Base-by-base conservation (phyloP, 2,888 invertebrate genomes). In the Hirtodrosophila cameraria region DNA sequence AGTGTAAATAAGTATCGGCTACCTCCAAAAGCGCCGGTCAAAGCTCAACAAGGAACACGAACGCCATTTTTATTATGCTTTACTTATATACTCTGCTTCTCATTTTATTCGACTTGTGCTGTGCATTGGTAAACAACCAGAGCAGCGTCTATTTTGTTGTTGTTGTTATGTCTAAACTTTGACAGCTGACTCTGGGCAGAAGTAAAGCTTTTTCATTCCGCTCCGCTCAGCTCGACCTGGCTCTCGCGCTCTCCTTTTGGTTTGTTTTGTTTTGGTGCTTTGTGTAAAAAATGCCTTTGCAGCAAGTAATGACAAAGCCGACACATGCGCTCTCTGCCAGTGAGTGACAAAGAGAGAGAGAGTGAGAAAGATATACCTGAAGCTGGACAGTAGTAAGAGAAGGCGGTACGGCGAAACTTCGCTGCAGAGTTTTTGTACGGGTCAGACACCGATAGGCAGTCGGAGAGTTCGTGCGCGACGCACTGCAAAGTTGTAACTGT, bases 371-470 rank as follows among this genome's bases (percentile, higher is more conserved):
- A 30, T 27, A 30, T 27, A 36, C 12, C 49, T 53, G 46, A 61
- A 72, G 72, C 60, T 61, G 66, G 57, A 54, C 61, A 71, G 71
- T 58, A 71, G 71, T 66, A 60, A 79, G 45, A 55, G 43, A 39
- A 75, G 48, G 54, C 58, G 69, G 57, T 46, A 67, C 69, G 39
- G 35, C 57, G 57, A 60, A 81, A 81, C 80, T 81, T 86, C 86
- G 77, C 74, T 66, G 81, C 81, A 85, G 83, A 79, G 83, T 85
- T 85, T 85, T 85, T 63, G 54, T 55, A 65, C 62, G 74, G 75
- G 78, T 74, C 84, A 80, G 86, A 80, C 74, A 61, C 86, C 75
- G 82, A 84, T 75, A 55, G 84, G 57, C 81, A 63, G 84, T 70
- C 84, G 70, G 65, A 74, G 82, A 65, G 81, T 76, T 75, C 61